Conservation (phyloP, 2,888 invertebrate species). For the Macrophya annulata region DNA sequence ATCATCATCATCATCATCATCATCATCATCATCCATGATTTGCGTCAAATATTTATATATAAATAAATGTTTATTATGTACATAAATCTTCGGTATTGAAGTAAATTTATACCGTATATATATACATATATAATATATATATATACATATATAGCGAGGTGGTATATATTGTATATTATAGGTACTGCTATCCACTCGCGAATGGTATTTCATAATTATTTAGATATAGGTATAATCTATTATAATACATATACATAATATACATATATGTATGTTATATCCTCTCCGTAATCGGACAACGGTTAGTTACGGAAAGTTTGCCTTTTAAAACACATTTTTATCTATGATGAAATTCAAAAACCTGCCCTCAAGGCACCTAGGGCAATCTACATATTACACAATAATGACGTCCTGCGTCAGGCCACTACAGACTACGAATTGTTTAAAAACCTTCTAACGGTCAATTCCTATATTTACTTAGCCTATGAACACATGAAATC, state of each 20-base stretch:
- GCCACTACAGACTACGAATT: conserved; percentile 59
- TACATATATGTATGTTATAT: neutral
- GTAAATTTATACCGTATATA: neutral
- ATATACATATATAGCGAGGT: neutral
- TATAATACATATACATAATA: neutral
- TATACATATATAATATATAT: neutral
- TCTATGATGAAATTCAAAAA: conserved; percentile 45
- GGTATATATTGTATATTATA: neutral
- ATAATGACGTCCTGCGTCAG: conserved; percentile 78
- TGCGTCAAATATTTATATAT: conserved; percentile 7
- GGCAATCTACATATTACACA: conserved; percentile 64
- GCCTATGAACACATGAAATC: conserved; percentile 80
- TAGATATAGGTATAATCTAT: neutral
- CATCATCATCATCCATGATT: too few species aligned
- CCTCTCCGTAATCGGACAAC: conserved; percentile 18
- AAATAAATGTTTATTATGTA: conserved; percentile 39
- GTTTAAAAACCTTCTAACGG: conserved; percentile 60
- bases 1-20: neutral
- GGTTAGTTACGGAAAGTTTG: conserved; percentile 34
- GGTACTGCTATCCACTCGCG: conserved; percentile 19
- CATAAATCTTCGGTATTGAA: conserved; percentile 17
- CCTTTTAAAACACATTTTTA: conserved; percentile 46
- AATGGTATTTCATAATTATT: conserved; percentile 33
- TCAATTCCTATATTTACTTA: conserved; percentile 69
- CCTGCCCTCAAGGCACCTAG: conserved; percentile 73